Conservation (phyloP, 2,888 invertebrate genomes). For the Caenorhabditis imperialis region DNA sequence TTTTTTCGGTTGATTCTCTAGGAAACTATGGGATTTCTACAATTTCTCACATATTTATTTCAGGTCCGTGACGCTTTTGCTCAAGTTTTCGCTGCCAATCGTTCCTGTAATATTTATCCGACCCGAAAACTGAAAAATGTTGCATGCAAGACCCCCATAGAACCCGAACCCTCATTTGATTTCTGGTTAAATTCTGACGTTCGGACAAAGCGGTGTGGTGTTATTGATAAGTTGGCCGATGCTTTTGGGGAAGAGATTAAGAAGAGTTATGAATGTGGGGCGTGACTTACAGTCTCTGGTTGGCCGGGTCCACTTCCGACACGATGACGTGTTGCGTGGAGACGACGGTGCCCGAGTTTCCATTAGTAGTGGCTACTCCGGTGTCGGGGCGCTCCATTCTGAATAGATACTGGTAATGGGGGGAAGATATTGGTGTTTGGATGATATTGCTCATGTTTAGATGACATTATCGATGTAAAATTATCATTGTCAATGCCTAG, state of each 20-base stretch:
- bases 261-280: too few species aligned
- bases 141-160: too few species aligned
- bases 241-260: background rate
- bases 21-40: background rate
- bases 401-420: slow-evolving; percentile 1
- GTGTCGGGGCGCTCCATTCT: slow-evolving; percentile 54
- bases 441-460: too few species aligned
- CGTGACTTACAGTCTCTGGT: slow-evolving; percentile 64
- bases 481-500: too few species aligned
- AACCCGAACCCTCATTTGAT: background rate
- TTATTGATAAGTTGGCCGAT: slow-evolving; percentile 3
- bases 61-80: slow-evolving; percentile 32
- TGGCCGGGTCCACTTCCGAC: slow-evolving; percentile 56
- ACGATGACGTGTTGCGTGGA: slow-evolving; percentile 49
- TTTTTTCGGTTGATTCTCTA: background rate
- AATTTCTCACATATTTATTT: slow-evolving; percentile 19
- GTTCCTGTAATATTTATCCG: slow-evolving; percentile 44
- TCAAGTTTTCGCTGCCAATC: slow-evolving; percentile 51
- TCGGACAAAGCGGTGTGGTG: slow-evolving; percentile 54
- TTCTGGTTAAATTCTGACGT: slow-evolving; percentile 30
- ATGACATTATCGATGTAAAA: too few species aligned
- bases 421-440: too few species aligned
- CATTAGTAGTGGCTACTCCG: slow-evolving; percentile 47
- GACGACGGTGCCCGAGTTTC: slow-evolving; percentile 38
- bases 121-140: background rate